phyloP scores from a whole-genome alignment of 2,797 vertebrate genomes.

The Hypotaenidia philippensis region DNA sequence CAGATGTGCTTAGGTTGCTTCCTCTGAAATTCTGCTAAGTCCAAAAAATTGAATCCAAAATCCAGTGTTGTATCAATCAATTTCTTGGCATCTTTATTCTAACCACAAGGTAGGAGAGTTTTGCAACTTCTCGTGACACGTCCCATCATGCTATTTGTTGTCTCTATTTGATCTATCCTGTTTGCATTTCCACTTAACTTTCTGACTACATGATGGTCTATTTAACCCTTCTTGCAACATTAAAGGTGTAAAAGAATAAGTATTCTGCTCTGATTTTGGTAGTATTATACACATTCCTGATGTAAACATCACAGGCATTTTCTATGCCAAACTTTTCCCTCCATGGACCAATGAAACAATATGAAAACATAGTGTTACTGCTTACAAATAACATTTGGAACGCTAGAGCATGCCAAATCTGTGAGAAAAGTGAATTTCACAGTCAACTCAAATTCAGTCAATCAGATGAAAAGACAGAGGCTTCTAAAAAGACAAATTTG shows the following conservation, averaged over 20 bases:
- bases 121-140: neutral
- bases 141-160: accelerated
- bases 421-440: neutral
- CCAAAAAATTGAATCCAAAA: neutral
- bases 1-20: neutral
- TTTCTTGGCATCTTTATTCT: neutral
- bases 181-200: neutral
- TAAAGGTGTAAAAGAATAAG: neutral
- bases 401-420: neutral
- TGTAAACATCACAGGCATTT: neutral
- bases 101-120: neutral
- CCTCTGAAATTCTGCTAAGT: neutral
- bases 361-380: neutral
- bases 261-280: neutral
- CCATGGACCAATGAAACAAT: neutral
- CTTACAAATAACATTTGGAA: neutral
- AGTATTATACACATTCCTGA: neutral
- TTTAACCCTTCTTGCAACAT: neutral
- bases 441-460: neutral
- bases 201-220: neutral
- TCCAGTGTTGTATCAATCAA: neutral
- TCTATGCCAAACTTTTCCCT: neutral
- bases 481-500: neutral
- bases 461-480: neutral
- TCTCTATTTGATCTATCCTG: neutral